Base-by-base conservation (phyloP, 2,797 vertebrate genomes). In the Hozukius guyotensis region DNA sequence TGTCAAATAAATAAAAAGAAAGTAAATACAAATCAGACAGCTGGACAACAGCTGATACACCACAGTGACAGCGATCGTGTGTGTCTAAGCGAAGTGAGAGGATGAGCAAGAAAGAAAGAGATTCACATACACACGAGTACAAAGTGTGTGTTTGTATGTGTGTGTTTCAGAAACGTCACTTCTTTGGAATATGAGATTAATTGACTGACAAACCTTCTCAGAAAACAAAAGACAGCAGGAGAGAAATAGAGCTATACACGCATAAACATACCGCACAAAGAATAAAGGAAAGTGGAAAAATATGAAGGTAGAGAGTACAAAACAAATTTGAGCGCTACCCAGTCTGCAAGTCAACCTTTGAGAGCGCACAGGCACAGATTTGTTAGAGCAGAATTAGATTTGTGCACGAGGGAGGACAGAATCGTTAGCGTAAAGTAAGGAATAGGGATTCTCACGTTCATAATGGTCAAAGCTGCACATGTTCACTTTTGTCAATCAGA, bases 1-100 rank as follows among this genome's bases (percentile, higher is more conserved):
- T 83, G 72, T 89, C 73, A 91, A 87, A 89, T 89, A 89, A 91
- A 91, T 85, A 88, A 77, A 25, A 66, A 81, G 20, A 53, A 56
- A 80, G 65, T 84, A 87, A 90, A 87, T 83, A 81, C 69, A 77
- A 65, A 86, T 83, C 68, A 81, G 64, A 78, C 82, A 89, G 82
- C 86, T 89, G 80, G 73, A 85, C 61, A 78, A 67, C 87, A 85
- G 78, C 83, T 83, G 85, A 87, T n/a, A 32, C 74, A 31, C 56
- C 16, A 6, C 1, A 69, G 46, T 31, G 77, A 70, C 36, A 32
- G 52, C 22, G 13, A 56, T 24, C 20, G 49, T 64, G 31, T 42
- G 25, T 55, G 36, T 55, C n/a, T 8, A 24, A 56, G 57, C 14
- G n/a, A 3, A 67, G 12, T 24, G 57, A 67, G 32, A 61, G 55